Conservation (phyloP, 1,140 invertebrate species). For the Heliothis virescens region DNA sequence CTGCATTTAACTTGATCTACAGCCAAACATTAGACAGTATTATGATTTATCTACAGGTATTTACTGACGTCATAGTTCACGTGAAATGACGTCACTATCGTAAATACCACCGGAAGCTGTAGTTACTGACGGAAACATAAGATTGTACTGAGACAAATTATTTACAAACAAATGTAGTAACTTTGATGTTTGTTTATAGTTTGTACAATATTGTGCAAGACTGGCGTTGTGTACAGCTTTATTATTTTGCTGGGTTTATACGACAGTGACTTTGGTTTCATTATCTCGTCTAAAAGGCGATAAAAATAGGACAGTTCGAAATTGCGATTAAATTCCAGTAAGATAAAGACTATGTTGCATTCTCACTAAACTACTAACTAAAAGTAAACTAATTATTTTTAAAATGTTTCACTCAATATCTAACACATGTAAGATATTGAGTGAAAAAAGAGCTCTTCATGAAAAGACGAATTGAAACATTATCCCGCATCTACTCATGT, state of each 20-base stretch:
- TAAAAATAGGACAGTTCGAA: too few relatives aligned
- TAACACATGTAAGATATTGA: too few relatives aligned
- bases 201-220: neutral
- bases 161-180: constrained; percentile 15
- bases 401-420: too few relatives aligned
- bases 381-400: too few relatives aligned
- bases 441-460: too few relatives aligned
- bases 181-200: constrained; percentile 14
- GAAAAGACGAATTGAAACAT: too few relatives aligned
- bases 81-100: neutral
- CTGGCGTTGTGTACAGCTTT: neutral
- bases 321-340: too few relatives aligned
- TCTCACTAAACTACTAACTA: too few relatives aligned
- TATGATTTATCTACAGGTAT: constrained; percentile 24
- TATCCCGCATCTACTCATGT: too few relatives aligned
- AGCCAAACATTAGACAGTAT: neutral
- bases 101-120: constrained; percentile 31
- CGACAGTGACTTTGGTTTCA: neutral
- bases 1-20: neutral
- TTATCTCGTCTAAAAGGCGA: too few relatives aligned
- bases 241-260: too few relatives aligned
- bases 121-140: constrained; percentile 11
- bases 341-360: too few relatives aligned
- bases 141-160: constrained; percentile 29
- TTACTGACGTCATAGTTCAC: constrained; percentile 11